Evolutionary conservation across 2,113 vertebrate genomes (phyloP).

Genomic region (Tretioscincus oriximinensis): DNA sequence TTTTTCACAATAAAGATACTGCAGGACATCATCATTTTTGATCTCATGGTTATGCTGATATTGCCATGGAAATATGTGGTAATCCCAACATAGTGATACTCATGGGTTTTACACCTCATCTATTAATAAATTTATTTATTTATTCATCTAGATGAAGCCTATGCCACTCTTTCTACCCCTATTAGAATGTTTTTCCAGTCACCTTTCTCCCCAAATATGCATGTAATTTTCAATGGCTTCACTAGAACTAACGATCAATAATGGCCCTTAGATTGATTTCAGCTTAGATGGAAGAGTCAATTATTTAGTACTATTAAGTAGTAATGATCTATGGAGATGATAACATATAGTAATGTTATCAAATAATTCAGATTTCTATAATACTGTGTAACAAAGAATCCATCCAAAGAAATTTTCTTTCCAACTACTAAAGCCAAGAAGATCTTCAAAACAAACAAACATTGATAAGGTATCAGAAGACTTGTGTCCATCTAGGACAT

Average conservation of each 20-base stretch:
- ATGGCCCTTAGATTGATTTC: too few species aligned
- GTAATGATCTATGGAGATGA: background rate
- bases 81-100: too few species aligned
- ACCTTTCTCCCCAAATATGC: background rate
- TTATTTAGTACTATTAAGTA: background rate
- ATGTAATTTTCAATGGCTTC: background rate
- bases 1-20: too few species aligned
- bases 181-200: background rate
- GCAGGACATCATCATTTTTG: too few species aligned
- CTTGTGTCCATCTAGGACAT: background rate
- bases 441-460: background rate
- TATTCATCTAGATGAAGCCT: too few species aligned
- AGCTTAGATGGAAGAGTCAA: background rate
- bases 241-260: background rate
- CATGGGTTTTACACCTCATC: too few species aligned
- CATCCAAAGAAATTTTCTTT: background rate
- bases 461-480: background rate
- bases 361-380: background rate
- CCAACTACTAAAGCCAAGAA: background rate
- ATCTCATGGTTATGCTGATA: too few species aligned
- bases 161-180: background rate
- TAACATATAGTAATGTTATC: background rate
- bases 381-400: background rate
- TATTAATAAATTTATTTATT: too few species aligned
- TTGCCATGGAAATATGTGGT: too few species aligned